Conservation (phyloP, 2,113 vertebrate species). For the Atherinomorus stipes region DNA sequence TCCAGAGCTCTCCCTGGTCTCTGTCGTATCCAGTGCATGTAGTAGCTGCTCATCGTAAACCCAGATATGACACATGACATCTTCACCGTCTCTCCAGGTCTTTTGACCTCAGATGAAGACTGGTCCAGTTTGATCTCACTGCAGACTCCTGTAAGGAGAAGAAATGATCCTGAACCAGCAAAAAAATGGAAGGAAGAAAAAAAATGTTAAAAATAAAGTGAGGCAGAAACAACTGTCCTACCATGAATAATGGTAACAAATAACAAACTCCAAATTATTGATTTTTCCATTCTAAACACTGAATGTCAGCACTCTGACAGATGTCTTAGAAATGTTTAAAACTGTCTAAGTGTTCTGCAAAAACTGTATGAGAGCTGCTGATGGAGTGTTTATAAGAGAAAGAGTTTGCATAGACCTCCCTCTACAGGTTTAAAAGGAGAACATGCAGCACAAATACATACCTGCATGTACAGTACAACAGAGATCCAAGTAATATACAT, state of each 20-base stretch:
- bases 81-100: slow-evolving; percentile 38
- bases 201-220: no score
- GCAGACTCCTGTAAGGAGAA: slow-evolving; percentile 16
- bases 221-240: neutral
- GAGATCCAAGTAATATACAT: no score
- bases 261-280: neutral
- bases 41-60: neutral
- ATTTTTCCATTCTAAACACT: neutral
- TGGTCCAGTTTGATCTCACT: slow-evolving; percentile 24
- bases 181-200: neutral
- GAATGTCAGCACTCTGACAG: no score
- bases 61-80: slow-evolving; percentile 39
- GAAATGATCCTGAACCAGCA: neutral
- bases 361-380: no score
- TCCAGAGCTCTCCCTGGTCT: slow-evolving; percentile 46
- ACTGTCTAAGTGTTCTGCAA: no score
- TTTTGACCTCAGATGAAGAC: slow-evolving; percentile 18
- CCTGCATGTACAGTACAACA: no score
- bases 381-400: no score
- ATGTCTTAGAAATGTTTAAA: no score
- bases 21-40: slow-evolving; percentile 53
- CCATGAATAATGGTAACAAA: neutral
- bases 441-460: no score
- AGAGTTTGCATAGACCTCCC: no score
- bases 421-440: no score